Percentiles rank a stretch among this genome's conserved stretches.
phyloP scores from a whole-genome alignment of 2,888 invertebrate species.

The Microctonus brassicae region DNA sequence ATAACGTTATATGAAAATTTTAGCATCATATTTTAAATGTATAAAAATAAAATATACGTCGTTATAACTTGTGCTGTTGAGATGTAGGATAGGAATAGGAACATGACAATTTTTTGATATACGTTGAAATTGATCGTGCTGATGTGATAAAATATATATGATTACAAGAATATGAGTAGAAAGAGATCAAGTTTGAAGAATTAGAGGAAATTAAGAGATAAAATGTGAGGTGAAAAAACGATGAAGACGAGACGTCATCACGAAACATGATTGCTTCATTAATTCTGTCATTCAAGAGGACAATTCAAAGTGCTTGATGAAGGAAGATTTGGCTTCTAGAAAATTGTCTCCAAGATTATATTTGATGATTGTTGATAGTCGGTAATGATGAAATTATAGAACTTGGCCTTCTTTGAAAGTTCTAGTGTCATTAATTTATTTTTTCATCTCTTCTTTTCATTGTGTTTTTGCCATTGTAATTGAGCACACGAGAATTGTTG shows the following conservation, averaged over 20 bases:
- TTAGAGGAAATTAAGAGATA: slow-evolving; percentile 10
- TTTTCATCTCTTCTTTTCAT: too few relatives aligned
- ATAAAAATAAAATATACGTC: neutral
- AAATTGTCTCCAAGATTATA: slow-evolving; percentile 11
- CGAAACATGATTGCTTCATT: slow-evolving; percentile 43
- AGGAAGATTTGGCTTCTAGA: neutral
- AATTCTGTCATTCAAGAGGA: slow-evolving; percentile 33
- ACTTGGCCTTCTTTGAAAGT: too few relatives aligned
- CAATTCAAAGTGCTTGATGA: slow-evolving; percentile 7
- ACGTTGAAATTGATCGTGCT: slow-evolving; percentile 39
- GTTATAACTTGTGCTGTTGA: slow-evolving; percentile 10
- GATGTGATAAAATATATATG: slow-evolving; percentile 41
- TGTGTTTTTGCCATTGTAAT: too few relatives aligned
- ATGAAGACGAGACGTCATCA: slow-evolving; percentile 21
- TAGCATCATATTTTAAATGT: slow-evolving; percentile 7
- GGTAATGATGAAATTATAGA: neutral
- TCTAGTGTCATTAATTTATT: too few relatives aligned
- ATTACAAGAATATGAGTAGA: slow-evolving; percentile 27
- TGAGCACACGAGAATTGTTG: too few relatives aligned
- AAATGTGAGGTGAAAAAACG: neutral
- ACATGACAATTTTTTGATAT: neutral
- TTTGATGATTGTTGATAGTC: slow-evolving; percentile 22
- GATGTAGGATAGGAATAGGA: neutral
- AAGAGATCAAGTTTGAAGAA: slow-evolving; percentile 5
- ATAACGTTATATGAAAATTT: slow-evolving; percentile 4